These are phyloP conservation scores for Actias luna DNA, from an alignment of 2,888 invertebrate species.

Conservation along the genomic window DNA sequence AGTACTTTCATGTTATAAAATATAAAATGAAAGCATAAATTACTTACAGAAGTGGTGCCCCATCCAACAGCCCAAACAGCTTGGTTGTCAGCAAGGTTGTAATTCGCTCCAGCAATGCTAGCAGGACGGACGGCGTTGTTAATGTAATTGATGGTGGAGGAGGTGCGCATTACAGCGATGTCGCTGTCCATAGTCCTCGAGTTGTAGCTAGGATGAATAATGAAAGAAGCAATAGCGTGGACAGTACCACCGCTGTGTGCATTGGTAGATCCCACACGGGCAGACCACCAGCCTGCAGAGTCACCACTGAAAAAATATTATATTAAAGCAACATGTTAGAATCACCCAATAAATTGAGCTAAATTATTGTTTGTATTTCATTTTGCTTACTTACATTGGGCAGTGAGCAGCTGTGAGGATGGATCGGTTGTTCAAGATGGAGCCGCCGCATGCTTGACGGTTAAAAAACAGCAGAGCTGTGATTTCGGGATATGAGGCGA, in stretches of 20 bases:
- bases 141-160: slow-evolving; percentile 2
- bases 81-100: slow-evolving; percentile 40
- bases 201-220: slow-evolving; percentile 31
- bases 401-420: slow-evolving; percentile 37
- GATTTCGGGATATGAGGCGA: slow-evolving; percentile 33
- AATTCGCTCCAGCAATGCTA: slow-evolving; percentile 42
- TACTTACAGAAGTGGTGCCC: slow-evolving; percentile 43
- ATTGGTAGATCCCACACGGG: slow-evolving; percentile 37
- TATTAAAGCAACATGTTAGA: background rate
- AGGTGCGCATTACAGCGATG: slow-evolving; percentile 31
- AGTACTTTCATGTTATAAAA: background rate
- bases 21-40: background rate
- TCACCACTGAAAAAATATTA: slow-evolving; percentile 28
- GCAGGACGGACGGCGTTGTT: slow-evolving; percentile 27
- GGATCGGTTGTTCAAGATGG: slow-evolving; percentile 32
- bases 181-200: slow-evolving; percentile 32
- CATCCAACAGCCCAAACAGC: slow-evolving; percentile 51
- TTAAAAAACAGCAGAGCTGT: slow-evolving; percentile 18
- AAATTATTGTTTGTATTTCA: background rate
- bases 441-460: slow-evolving; percentile 32
- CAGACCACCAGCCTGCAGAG: slow-evolving; percentile 27
- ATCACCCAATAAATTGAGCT: background rate
- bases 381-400: slow-evolving; percentile 25
- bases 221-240: slow-evolving; percentile 24
- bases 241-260: slow-evolving; percentile 38